Percentiles rank a stretch among this genome's conserved stretches.
These are phyloP conservation scores for Dicrostonyx torquatus DNA, from an alignment of 2,797 vertebrate genomes.

Conservation along the genomic window DNA sequence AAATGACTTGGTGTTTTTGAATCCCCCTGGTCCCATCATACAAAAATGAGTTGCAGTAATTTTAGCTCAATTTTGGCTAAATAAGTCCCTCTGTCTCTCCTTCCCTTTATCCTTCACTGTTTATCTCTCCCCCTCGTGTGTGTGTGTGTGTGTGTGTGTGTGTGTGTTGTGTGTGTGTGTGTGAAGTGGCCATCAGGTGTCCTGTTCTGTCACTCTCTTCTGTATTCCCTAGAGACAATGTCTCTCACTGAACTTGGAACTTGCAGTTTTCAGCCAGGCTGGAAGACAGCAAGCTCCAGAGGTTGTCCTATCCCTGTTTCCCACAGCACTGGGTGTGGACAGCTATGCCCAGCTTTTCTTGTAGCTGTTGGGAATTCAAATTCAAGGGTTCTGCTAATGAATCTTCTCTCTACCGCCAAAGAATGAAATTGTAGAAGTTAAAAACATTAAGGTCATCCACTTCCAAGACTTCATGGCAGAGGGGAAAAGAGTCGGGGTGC, in stretches of 20 bases:
- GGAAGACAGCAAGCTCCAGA: background rate
- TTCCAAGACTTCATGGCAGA: background rate
- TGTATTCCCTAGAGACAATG: background rate
- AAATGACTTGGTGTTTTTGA: background rate
- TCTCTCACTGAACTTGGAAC: background rate
- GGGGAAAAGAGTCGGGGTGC: rapidly evolving
- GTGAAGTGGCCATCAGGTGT: background rate
- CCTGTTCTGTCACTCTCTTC: background rate
- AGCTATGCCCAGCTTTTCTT: background rate
- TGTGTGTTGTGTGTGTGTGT: background rate
- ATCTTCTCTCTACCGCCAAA: background rate
- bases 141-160: background rate
- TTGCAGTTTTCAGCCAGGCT: background rate
- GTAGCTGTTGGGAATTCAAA: background rate
- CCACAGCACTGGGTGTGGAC: background rate
- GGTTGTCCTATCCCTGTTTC: background rate
- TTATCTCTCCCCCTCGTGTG: too few relatives aligned
- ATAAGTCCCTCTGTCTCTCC: background rate
- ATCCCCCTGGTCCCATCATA: background rate
- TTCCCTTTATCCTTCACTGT: background rate
- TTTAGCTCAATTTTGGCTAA: background rate
- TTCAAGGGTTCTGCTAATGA: background rate
- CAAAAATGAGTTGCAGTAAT: slow-evolving; percentile 55
- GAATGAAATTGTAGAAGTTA: background rate
- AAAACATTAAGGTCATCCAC: background rate